Base-by-base conservation (phyloP, 2,888 invertebrate species). In the Pantelozetes paolii region DNA sequence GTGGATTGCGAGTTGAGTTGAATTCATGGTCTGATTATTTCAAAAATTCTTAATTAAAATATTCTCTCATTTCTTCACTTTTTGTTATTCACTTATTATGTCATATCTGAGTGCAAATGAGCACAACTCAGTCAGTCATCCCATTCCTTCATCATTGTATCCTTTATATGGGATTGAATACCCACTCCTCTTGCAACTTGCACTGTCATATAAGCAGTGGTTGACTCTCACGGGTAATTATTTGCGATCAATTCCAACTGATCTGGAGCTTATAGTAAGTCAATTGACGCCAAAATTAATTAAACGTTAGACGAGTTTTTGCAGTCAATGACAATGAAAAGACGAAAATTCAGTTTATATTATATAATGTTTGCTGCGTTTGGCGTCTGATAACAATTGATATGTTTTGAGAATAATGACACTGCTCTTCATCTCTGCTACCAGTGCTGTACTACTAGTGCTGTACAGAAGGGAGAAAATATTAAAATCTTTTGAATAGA, bases 261-360 rank as follows among this genome's bases (percentile, higher is more conserved):
- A 36, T 6, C 64, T 64, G 15, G 1, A 64, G 64, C 64, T 64
- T 64, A 64, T 36, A 64, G 57, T 36, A 30, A 64, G 64, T 64
- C 32, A 64, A 64, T 64, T 30, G 64, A 64, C 32, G 64, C 32
- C 36, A 64, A 64, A 64, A 64, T 64, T 64, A 64, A 64, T 64
- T 64, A 64, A 64, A 64, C 20, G 36, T 64, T 64, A 64, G 64
- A 64, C 64, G 32, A 32, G 8, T 64, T 36, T 64, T 64, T 57
- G 57, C 11, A 36, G 8, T n/a, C n/a, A n/a, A n/a, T 64, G 36
- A 64, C 32, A 64, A 64, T 64, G 32, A 64, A 64, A 64, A 20
- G 8, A 3, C 64, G n/a, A 36, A 64, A 64, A 18, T 32, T 64
- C n/a, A 36, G 5, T 36, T 26, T 30, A 30, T 64, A 36, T 64